Percentiles rank a stretch among this genome's conserved stretches.
phyloP scores from a whole-genome alignment of 2,113 vertebrate species.

The Hemichromis elongatus region DNA sequence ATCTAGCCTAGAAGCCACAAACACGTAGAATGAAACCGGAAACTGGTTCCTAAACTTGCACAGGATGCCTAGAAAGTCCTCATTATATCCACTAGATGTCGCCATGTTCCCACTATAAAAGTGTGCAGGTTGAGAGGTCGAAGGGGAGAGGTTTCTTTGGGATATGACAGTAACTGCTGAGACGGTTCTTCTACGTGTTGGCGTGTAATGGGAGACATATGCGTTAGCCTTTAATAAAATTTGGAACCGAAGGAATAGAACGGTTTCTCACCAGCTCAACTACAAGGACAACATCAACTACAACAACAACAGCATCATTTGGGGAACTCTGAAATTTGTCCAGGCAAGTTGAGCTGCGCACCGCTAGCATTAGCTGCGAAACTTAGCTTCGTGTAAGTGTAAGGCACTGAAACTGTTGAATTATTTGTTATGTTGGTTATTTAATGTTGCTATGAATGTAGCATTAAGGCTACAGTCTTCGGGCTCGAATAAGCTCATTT shows the following conservation, averaged over 20 bases:
- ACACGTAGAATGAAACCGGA: accelerated
- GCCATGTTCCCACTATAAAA: neutral
- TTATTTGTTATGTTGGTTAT: neutral
- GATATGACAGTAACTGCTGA: slow-evolving; percentile 22
- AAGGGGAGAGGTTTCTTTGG: slow-evolving; percentile 45
- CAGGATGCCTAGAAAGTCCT: neutral
- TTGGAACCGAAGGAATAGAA: neutral
- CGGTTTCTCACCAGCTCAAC: neutral
- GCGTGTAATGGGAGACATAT: neutral
- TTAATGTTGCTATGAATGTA: neutral
- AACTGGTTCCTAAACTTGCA: neutral
- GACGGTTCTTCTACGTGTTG: neutral
- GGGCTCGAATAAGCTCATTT: neutral
- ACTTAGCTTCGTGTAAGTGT: neutral
- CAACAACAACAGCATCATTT: neutral
- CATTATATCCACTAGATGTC: slow-evolving; percentile 4
- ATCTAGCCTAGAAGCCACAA: neutral
- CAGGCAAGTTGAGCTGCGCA: slow-evolving; percentile 30
- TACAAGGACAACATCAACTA: neutral
- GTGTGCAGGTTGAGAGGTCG: slow-evolving; percentile 39
- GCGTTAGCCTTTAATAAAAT: neutral
- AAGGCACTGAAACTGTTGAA: neutral
- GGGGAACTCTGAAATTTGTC: neutral
- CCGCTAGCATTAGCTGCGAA: slow-evolving; percentile 17
- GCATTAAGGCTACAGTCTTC: neutral